These are phyloP conservation scores for Periplaneta americana DNA, from an alignment of 1,140 invertebrate genomes.

Conservation along the genomic window DNA sequence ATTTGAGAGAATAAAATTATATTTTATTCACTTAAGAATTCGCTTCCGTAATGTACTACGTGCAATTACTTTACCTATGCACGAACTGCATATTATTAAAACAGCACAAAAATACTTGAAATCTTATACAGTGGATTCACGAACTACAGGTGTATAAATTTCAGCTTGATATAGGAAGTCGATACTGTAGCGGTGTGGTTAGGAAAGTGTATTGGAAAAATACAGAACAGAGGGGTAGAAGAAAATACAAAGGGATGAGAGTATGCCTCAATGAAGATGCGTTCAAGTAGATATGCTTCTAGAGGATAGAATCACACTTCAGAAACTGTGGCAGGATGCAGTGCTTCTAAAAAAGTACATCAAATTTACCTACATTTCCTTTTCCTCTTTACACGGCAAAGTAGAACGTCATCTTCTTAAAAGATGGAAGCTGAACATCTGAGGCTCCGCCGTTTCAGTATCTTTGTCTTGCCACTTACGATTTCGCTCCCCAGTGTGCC, in stretches of 20 bases:
- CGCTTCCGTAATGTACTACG: no score
- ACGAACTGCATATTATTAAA: no score
- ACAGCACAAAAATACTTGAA: background rate
- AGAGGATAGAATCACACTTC: background rate
- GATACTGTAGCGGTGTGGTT: background rate
- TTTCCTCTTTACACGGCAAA: background rate
- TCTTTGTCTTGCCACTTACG: background rate
- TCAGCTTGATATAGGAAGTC: background rate
- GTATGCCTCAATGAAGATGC: background rate
- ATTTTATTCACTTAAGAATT: no score
- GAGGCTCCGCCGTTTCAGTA: background rate
- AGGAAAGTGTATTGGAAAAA: background rate
- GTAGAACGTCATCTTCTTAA: background rate
- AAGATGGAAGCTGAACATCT: background rate
- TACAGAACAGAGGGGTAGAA: background rate
- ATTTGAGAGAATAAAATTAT: no score
- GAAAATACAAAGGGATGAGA: background rate
- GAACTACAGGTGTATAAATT: background rate
- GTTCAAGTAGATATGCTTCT: background rate
- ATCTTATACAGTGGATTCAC: background rate
- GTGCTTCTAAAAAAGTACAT: background rate
- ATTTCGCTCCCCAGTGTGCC: background rate
- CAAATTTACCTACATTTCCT: background rate
- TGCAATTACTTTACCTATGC: no score
- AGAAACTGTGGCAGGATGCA: background rate